These are phyloP conservation scores for Delichon dasypus DNA, from an alignment of 2,797 vertebrate genomes.

Conservation along the genomic window DNA sequence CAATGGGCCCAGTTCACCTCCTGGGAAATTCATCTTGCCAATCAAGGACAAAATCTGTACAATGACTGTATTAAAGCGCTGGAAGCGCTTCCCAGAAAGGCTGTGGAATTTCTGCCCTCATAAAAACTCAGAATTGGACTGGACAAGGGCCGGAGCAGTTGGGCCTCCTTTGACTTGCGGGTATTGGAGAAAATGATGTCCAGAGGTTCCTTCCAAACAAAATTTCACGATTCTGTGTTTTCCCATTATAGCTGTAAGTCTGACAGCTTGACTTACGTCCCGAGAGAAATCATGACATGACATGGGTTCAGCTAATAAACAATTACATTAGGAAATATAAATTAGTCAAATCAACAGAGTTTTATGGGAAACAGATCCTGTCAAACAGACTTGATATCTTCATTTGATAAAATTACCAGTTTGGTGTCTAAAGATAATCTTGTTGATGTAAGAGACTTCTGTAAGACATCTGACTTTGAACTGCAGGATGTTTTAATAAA, in stretches of 20 bases:
- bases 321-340: slow-evolving; percentile 54
- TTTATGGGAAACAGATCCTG: slow-evolving; percentile 61
- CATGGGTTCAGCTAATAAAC: slow-evolving; percentile 44
- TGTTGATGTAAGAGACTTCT: slow-evolving; percentile 53
- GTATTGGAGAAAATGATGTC: neutral
- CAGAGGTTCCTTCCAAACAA: neutral
- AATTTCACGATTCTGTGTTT: slow-evolving; percentile 8
- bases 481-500: slow-evolving; percentile 63
- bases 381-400: slow-evolving; percentile 55
- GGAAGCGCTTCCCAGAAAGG: neutral
- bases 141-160: neutral
- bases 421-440: slow-evolving; percentile 52
- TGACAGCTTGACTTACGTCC: neutral
- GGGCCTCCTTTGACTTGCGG: neutral
- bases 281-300: neutral
- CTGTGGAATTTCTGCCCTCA: slow-evolving; percentile 6
- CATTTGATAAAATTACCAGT: slow-evolving; percentile 53
- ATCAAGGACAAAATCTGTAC: neutral
- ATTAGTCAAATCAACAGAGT: slow-evolving; percentile 22
- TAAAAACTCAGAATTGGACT: neutral
- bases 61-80: neutral
- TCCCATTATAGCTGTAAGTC: neutral
- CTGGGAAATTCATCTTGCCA: neutral
- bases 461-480: slow-evolving; percentile 45
- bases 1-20: neutral